Percentiles rank a stretch among this genome's conserved stretches.
phyloP scores from a whole-genome alignment of 35 echinoderm and acorn worm genomes.

The Apostichopus californicus region DNA sequence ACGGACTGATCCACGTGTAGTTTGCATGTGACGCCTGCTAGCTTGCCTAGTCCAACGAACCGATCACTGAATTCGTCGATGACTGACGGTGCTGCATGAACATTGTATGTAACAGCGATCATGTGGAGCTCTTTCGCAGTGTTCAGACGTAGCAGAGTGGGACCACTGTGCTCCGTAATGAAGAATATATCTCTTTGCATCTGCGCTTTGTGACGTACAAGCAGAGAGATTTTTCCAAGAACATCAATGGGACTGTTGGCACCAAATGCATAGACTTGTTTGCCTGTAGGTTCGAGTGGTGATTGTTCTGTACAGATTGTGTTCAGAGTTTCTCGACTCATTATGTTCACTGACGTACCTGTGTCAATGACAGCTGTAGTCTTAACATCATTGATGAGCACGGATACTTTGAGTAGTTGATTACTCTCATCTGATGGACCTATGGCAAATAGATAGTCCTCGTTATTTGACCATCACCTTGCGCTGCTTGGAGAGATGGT shows the following conservation, averaged over 20 bases:
- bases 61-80: no score
- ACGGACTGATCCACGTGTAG: no score
- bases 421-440: not conserved
- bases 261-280: slow-evolving; percentile 78
- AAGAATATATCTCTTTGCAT: no score
- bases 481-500: not conserved
- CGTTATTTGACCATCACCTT: not conserved
- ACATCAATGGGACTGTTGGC: slow-evolving; percentile 33
- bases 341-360: slow-evolving; percentile 71
- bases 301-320: not conserved
- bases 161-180: no score
- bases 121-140: no score
- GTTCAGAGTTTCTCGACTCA: slow-evolving; percentile 27
- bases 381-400: not conserved
- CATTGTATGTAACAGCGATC: no score
- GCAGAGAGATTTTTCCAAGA: no score
- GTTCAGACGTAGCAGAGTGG: no score
- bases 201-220: no score
- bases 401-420: not conserved
- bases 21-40: no score
- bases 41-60: no score
- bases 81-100: no score
- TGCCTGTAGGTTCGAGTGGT: not conserved
- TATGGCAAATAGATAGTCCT: slow-evolving; percentile 1
- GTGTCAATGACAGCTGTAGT: slow-evolving; percentile 62